Evolutionary conservation across 1,140 invertebrate genomes (phyloP).

Genomic region (Aphelenchoides besseyi): DNA sequence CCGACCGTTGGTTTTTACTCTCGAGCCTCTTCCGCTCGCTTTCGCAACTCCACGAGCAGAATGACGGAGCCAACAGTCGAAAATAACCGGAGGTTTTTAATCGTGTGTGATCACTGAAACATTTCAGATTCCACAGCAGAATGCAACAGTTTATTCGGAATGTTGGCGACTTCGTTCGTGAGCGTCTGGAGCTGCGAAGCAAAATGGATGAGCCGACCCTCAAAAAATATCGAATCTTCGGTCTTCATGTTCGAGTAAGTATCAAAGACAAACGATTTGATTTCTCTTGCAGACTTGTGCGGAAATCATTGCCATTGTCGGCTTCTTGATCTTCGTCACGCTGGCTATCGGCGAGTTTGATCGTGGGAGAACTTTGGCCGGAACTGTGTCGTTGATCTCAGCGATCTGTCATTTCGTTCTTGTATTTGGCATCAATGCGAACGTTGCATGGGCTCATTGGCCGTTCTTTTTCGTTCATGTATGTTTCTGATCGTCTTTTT

Average conservation of each 20-base stretch:
- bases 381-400: not conserved
- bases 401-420: not conserved
- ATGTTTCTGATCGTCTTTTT: not conserved
- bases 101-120: too few species aligned
- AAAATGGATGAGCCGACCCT: conserved; percentile 12
- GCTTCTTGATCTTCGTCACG: not conserved
- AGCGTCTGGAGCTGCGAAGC: conserved; percentile 4
- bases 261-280: not conserved
- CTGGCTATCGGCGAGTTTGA: not conserved
- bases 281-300: not conserved
- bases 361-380: not conserved
- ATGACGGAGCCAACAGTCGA: too few species aligned
- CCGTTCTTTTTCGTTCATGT: conserved; percentile 5
- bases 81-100: too few species aligned
- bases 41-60: too few species aligned
- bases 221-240: not conserved
- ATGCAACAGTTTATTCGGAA: not conserved
- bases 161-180: not conserved
- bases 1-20: too few species aligned
- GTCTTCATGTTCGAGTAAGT: not conserved
- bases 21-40: too few species aligned
- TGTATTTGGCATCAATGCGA: not conserved
- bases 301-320: not conserved
- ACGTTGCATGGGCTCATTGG: conserved; percentile 3
- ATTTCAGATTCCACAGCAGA: too few species aligned